A percentile compares a stretch with the other conserved stretches of the same genome.
Evolutionary conservation across 2,113 vertebrate species (phyloP).

Genomic region (Oxyura jamaicensis): DNA sequence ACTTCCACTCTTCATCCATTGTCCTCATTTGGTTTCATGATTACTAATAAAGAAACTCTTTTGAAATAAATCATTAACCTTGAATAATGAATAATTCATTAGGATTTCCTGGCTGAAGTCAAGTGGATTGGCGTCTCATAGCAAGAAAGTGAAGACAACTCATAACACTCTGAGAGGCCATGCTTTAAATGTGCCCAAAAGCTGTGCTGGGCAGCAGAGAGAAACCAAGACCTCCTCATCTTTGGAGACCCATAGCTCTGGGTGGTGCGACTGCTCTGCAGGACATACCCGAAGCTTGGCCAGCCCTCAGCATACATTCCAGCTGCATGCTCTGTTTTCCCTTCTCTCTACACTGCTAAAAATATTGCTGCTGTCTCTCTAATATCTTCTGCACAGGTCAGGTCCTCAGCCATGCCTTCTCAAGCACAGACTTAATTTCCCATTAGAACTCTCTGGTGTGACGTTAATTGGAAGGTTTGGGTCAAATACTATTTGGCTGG

Average conservation of each 20-base stretch:
- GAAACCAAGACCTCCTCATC: too few relatives aligned
- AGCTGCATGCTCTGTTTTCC: not conserved
- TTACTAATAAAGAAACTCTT: not conserved
- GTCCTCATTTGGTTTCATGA: not conserved
- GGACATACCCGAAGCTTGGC: not conserved
- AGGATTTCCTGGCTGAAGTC: rapidly evolving
- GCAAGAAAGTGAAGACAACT: not conserved
- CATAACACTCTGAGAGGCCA: rapidly evolving
- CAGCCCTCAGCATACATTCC: rapidly evolving
- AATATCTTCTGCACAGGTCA: not conserved
- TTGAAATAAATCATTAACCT: not conserved
- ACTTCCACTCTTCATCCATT: not conserved
- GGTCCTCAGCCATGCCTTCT: not conserved
- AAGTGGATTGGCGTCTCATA: not conserved
- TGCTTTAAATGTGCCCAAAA: rapidly evolving
- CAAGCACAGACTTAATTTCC: not conserved
- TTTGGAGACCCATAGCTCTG: rapidly evolving
- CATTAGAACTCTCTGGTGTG: not conserved
- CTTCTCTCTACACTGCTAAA: rapidly evolving
- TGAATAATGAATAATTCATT: not conserved
- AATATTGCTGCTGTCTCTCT: not conserved
- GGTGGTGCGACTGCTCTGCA: not conserved
- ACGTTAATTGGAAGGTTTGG: not conserved
- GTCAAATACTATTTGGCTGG: not conserved
- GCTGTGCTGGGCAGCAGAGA: not conserved